Evolutionary conservation across 2,113 vertebrate species (phyloP).

Genomic region (Corapipo altera): DNA sequence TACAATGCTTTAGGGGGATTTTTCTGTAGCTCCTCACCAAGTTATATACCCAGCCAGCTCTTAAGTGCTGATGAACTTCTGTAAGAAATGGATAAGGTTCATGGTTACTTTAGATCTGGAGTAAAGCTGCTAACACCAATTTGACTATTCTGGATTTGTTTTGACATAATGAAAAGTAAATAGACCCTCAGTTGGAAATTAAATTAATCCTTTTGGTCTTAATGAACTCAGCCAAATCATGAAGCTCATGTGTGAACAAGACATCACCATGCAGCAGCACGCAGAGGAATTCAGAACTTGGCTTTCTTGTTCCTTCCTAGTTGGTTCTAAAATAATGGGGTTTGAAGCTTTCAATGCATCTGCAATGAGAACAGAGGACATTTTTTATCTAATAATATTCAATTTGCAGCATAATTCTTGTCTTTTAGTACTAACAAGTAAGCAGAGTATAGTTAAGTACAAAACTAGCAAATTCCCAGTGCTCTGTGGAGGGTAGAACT

Average conservation of each 20-base stretch:
- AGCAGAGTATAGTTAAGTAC: neutral
- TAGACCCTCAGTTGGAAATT: neutral
- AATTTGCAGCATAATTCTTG: neutral
- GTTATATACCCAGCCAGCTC: neutral
- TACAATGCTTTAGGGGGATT: neutral
- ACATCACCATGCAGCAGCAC: accelerated
- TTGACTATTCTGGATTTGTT: neutral
- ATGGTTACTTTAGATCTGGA: neutral
- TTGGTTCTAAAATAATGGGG: neutral
- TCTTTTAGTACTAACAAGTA: neutral
- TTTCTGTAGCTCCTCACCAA: neutral
- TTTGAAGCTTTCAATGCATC: neutral
- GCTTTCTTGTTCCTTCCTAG: neutral
- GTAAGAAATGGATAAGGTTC: neutral
- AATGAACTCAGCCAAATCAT: neutral
- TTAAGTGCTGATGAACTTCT: neutral
- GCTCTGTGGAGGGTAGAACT: neutral
- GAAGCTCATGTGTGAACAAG: neutral
- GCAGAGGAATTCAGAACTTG: neutral
- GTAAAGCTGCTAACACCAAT: neutral
- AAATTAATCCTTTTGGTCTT: neutral
- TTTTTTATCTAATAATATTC: neutral
- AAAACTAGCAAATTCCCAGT: neutral
- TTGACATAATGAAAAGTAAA: neutral
- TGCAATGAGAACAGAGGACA: neutral